Evolutionary conservation across 2,888 invertebrate species (phyloP).

Genomic region (Nysson spinosus): DNA sequence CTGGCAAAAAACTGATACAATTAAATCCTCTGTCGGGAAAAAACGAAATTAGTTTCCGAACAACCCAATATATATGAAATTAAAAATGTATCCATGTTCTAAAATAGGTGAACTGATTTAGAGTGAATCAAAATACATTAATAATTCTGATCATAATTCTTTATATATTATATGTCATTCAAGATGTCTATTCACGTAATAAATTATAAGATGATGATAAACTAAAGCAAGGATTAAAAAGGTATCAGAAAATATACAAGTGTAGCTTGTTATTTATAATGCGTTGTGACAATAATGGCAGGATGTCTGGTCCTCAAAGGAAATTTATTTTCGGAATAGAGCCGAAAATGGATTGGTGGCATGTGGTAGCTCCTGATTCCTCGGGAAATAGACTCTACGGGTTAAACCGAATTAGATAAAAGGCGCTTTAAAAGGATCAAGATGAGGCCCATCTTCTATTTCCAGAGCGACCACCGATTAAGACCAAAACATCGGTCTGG

Average conservation of each 20-base stretch:
- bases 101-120: no score
- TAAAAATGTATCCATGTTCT: no score
- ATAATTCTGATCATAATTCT: no score
- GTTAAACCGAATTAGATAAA: slow-evolving; percentile 52
- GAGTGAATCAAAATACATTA: no score
- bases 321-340: slow-evolving; percentile 43
- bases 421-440: slow-evolving; percentile 55
- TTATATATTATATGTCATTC: no score
- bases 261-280: not conserved
- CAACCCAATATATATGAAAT: no score
- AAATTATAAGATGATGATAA: no score
- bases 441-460: slow-evolving; percentile 45
- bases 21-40: no score
- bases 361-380: slow-evolving; percentile 38
- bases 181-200: no score
- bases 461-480: slow-evolving; percentile 17
- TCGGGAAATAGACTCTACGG: slow-evolving; percentile 46
- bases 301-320: slow-evolving; percentile 23
- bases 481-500: slow-evolving; percentile 27
- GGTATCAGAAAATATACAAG: not conserved
- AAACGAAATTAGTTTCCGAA: no score
- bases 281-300: slow-evolving; percentile 9
- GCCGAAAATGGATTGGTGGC: slow-evolving; percentile 36
- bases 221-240: not conserved
- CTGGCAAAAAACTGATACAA: no score